Evolutionary conservation across 2,113 vertebrate species (phyloP), one percentile per base, ranked within the genome.

Genomic region (Lates calcarifer): DNA sequence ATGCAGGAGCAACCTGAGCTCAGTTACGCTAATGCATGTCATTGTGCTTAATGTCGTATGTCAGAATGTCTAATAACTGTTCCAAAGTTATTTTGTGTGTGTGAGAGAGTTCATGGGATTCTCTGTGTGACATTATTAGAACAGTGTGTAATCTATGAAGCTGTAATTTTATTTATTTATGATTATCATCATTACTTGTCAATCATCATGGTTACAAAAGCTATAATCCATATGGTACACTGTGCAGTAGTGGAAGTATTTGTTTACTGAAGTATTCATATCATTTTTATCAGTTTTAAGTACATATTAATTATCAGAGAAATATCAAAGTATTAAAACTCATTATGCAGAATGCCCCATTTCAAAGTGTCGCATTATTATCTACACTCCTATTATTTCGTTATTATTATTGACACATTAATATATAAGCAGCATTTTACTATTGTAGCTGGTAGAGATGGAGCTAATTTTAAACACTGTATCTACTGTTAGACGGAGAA

Each of bases 1-100:
- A 95, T 93, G 91, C 87, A 80, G 14, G 57, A 88, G 94, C 74
- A 95, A 95, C 92, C 73, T 56, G 93, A 95, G 88, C 89, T 83
- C 84, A 62, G 89, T 82, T 91, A 88, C 85, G 79, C 88, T 90
- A 91, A 91, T 89, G 91, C 81, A 76, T 81, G 87, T 81, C 87
- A 89, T 93, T 93, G 90, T 93, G 82, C 64, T 91, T 86, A 86
- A 90, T 80, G 84, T 70, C 72, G 77, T 72, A 77, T 91, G 90
- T 92, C 90, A 92, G 92, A 95, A 95, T 94, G 92, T 90, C 83
- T 91, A 89, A 90, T 92, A 89, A 62, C 35, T 53, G 78, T 89
- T 86, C 89, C 74, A 74, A 71, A 47, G 77, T 83, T 81, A 71
- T 74, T 83, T 49, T 68, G 74, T 82, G 49, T 41, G 51, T 61